Evolutionary conservation across 2,888 invertebrate genomes (phyloP).

Genomic region (Chymomyza caudatula): DNA sequence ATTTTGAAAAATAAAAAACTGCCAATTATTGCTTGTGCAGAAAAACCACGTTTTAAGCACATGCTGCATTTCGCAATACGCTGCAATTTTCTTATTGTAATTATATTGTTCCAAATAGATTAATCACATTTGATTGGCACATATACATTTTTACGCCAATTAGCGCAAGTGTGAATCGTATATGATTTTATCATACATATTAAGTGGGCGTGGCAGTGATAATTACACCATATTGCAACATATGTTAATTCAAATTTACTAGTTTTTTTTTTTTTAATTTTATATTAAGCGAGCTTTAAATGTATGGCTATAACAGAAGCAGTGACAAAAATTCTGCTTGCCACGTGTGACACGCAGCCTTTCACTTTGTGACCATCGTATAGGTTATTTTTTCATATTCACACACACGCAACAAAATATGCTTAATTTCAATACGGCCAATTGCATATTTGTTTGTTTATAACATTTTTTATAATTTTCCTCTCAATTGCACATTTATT

Average conservation of each 20-base stretch:
- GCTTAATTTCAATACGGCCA: conserved; percentile 34
- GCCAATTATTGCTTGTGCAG: conserved; percentile 26
- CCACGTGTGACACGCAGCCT: conserved; percentile 63
- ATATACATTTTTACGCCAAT: not conserved
- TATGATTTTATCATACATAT: not conserved
- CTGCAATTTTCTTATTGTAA: not conserved
- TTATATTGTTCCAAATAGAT: not conserved
- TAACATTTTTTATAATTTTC: conserved; percentile 10
- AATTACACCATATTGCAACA: conserved; percentile 54
- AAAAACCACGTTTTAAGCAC: conserved; percentile 38
- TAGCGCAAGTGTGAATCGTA: not conserved
- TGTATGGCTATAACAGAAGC: not conserved
- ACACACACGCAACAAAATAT: conserved; percentile 27
- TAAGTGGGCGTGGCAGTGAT: conserved; percentile 48
- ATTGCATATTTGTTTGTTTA: conserved; percentile 62
- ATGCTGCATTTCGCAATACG: conserved; percentile 6
- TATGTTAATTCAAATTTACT: conserved; percentile 6
- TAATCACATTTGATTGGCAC: not conserved
- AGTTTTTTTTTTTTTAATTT: not conserved
- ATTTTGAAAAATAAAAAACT: conserved; percentile 8
- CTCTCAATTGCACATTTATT: conserved; percentile 37
- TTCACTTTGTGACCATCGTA: conserved; percentile 56
- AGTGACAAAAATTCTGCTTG: conserved; percentile 21
- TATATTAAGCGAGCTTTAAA: not conserved
- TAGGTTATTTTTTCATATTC: conserved; percentile 42